Percentiles rank a stretch among this genome's conserved stretches.
phyloP scores from a whole-genome alignment of 2,797 vertebrate genomes.

The Ctenosaura bakeri region DNA sequence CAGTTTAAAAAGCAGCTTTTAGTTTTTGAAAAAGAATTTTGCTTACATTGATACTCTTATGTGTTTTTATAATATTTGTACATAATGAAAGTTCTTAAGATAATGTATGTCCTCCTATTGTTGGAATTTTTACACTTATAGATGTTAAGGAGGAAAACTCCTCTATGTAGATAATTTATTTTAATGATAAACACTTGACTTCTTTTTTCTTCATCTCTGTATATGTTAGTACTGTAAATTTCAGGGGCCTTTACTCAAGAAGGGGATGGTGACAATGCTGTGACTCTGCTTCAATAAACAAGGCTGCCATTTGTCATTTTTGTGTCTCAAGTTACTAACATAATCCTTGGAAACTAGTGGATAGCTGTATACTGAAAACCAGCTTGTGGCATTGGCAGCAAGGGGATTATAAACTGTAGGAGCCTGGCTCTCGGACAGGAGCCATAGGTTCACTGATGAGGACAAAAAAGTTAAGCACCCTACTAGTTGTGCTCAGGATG shows the following conservation, averaged over 20 bases:
- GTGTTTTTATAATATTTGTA: slow-evolving; percentile 90
- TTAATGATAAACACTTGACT: slow-evolving; percentile 81
- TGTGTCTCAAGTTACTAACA: slow-evolving; percentile 64
- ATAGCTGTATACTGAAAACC: slow-evolving; percentile 45
- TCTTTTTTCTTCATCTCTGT: slow-evolving; percentile 63
- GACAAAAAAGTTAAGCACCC: neutral
- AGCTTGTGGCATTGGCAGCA: slow-evolving; percentile 9
- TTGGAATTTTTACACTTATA: slow-evolving; percentile 87
- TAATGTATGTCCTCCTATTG: slow-evolving; percentile 84
- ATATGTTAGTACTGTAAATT: slow-evolving; percentile 79
- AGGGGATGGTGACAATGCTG: slow-evolving; percentile 70
- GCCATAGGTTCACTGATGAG: too few relatives aligned
- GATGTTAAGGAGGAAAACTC: slow-evolving; percentile 73
- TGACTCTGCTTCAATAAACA: slow-evolving; percentile 79
- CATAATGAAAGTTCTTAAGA: slow-evolving; percentile 87
- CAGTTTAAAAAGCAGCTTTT: slow-evolving; percentile 72
- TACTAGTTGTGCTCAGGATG: neutral
- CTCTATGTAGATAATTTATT: slow-evolving; percentile 80
- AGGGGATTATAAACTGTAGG: neutral
- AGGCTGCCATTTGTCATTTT: slow-evolving; percentile 77
- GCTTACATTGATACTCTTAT: slow-evolving; percentile 80
- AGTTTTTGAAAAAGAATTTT: slow-evolving; percentile 79
- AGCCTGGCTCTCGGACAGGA: neutral
- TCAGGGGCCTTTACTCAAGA: slow-evolving; percentile 76
- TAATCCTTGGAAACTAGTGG: slow-evolving; percentile 61